Base-by-base conservation (phyloP, 2,888 invertebrate species). In the Rhingia campestris region DNA sequence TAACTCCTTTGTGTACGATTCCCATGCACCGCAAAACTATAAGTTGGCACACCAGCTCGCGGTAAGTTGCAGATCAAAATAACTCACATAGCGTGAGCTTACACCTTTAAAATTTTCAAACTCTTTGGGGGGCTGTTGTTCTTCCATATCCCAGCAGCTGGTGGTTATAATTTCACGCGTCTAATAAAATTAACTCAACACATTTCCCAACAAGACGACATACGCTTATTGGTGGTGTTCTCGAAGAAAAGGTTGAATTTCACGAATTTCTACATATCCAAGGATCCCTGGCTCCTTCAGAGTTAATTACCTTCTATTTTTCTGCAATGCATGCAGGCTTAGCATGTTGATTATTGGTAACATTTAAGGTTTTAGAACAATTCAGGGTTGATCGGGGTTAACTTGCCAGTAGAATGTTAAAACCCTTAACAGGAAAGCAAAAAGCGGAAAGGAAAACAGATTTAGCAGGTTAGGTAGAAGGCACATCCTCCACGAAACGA, bases 151-250 rank as follows among this genome's bases (percentile, higher is more conserved):
- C 22, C 47, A 4, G 37, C 9, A 9, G 32, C 7, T 12, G 59
- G 30, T 22, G 53, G 56, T 6, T 49, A 73, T 10, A 51, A 73
- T 30, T 73, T 77, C 9, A 61, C 41, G 22, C 63, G 35, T 35
- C 73, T 77, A 32, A 67, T 49, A 49, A 39, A 73, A 73, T 56
- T 82, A 22, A 63, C 63, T 14, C n/a, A 39, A 7, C 39, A 69
- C 6, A 45, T 82, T 33, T 77, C 45, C 9, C 54, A 22, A 9
- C 67, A n/a, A n/a, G 63, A 73, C 6, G 82, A 77, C 6, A 82
- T 82, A 9, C 82, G 63, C 4, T 77, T 67, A 0, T n/a, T 67
- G 32, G 77, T 77, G n/a, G 37, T 82, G 5, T 77, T 67, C 49
- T 39, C 77, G 7, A 73, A 77, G 7, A 63, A 33, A 35, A 58